phyloP scores from a whole-genome alignment of 1,140 invertebrate genomes.

The Drosophila busckii region DNA sequence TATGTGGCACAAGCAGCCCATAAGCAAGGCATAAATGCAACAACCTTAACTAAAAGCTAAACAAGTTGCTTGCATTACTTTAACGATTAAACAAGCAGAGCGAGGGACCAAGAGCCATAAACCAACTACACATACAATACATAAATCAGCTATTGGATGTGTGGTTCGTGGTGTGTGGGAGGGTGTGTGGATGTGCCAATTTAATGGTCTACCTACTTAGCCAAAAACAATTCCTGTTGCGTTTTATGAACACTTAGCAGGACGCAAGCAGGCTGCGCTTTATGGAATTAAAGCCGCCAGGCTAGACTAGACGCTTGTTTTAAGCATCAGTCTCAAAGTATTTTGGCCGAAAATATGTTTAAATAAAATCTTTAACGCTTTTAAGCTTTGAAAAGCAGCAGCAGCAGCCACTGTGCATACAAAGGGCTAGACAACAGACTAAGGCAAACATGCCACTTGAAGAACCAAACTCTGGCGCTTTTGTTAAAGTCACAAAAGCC shows the following conservation, averaged over 20 bases:
- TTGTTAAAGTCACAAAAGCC: constrained; percentile 57
- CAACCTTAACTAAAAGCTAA: constrained; percentile 37
- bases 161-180: constrained; percentile 1
- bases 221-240: constrained; percentile 9
- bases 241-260: constrained; percentile 55
- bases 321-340: background rate
- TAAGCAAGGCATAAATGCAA: constrained; percentile 30
- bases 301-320: too few species aligned
- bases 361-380: constrained; percentile 74
- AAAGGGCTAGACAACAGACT: constrained; percentile 10
- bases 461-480: constrained; percentile 25
- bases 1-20: too few species aligned
- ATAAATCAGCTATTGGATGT: constrained; percentile 50
- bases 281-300: too few species aligned
- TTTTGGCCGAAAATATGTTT: constrained; percentile 62
- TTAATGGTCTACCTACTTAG: constrained; percentile 70
- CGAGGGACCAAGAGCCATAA: constrained; percentile 41
- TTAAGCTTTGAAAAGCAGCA: constrained; percentile 48
- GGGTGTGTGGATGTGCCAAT: constrained; percentile 31
- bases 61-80: constrained; percentile 38
- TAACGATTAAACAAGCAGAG: constrained; percentile 71
- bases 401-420: constrained; percentile 49
- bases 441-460: constrained; percentile 27
- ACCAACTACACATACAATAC: constrained; percentile 20
- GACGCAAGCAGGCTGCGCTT: too few species aligned